phyloP scores from a whole-genome alignment of 2,888 invertebrate species.

The Drosophila siamana region DNA sequence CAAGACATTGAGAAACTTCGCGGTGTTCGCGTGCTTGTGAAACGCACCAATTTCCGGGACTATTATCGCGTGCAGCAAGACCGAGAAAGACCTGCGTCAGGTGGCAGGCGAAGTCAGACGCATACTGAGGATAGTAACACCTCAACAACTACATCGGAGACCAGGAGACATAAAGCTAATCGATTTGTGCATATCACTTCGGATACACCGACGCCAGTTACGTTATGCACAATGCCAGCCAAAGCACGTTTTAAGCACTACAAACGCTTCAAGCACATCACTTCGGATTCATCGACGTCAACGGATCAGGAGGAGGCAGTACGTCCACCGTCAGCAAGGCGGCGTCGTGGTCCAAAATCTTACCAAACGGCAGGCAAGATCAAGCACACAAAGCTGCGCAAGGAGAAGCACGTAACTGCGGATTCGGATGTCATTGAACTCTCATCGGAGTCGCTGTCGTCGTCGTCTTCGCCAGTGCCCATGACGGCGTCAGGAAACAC shows the following conservation, averaged over 20 bases:
- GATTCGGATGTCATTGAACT: conserved; percentile 61
- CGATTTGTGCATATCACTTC: conserved; percentile 67
- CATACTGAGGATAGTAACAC: conserved; percentile 47
- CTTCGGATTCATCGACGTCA: conserved; percentile 65
- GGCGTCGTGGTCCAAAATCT: conserved; percentile 28
- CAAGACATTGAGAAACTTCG: conserved; percentile 58
- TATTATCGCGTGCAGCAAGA: conserved; percentile 33
- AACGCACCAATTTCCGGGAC: conserved; percentile 57
- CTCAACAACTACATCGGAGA: conserved; percentile 41
- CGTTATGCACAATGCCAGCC: neutral
- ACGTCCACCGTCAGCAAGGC: conserved; percentile 6
- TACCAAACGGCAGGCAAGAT: conserved; percentile 19
- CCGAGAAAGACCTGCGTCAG: conserved; percentile 6
- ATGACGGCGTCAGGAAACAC: conserved; percentile 28
- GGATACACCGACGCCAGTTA: conserved; percentile 44
- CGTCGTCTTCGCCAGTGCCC: conserved; percentile 36
- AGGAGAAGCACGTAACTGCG: conserved; percentile 34
- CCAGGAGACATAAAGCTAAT: conserved; percentile 2
- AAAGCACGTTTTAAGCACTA: conserved; percentile 18
- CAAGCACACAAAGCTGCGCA: conserved; percentile 42
- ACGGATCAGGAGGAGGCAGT: conserved; percentile 61
- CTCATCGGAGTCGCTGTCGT: conserved; percentile 63
- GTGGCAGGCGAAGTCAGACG: conserved; percentile 8
- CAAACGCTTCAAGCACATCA: conserved; percentile 49
- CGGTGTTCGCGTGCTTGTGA: conserved; percentile 60